These are phyloP conservation scores for Hofmannophila pseudospretella DNA, from an alignment of 2,888 invertebrate genomes.

Conservation along the genomic window DNA sequence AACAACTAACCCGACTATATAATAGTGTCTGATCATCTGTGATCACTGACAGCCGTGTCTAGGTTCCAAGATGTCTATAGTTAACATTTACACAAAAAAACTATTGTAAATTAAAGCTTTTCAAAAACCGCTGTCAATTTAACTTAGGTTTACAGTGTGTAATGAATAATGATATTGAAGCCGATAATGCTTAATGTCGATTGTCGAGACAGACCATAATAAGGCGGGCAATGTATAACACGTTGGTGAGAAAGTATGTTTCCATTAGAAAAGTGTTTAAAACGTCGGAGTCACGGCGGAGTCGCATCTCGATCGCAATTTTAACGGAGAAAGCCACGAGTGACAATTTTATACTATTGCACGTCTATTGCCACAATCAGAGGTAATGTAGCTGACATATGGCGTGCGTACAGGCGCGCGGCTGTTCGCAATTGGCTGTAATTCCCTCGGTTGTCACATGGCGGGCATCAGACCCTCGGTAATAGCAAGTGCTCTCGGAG, in stretches of 20 bases:
- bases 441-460: slow-evolving; percentile 20
- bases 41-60: not conserved
- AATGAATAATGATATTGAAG: not conserved
- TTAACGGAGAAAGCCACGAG: slow-evolving; percentile 26
- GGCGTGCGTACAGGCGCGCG: slow-evolving; percentile 8
- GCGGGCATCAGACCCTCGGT: slow-evolving; percentile 3
- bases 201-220: slow-evolving; percentile 16
- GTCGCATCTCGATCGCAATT: slow-evolving; percentile 17
- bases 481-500: slow-evolving; percentile 12
- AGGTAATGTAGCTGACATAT: slow-evolving; percentile 18
- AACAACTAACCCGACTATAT: not conserved
- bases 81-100: not conserved
- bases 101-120: not conserved
- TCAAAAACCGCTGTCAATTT: not conserved
- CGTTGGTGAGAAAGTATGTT: slow-evolving; percentile 28
- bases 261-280: slow-evolving; percentile 25
- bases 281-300: slow-evolving; percentile 13
- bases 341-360: slow-evolving; percentile 22
- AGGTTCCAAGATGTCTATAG: not conserved
- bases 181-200: not conserved
- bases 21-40: not conserved
- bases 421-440: slow-evolving; percentile 31
- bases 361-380: slow-evolving; percentile 18
- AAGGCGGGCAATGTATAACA: slow-evolving; percentile 20
- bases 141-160: not conserved